These are phyloP conservation scores for Pseudorhiza aurosa DNA, from an alignment of 30 jellyfish, hydroid and myxozoan species.

Conservation along the genomic window DNA sequence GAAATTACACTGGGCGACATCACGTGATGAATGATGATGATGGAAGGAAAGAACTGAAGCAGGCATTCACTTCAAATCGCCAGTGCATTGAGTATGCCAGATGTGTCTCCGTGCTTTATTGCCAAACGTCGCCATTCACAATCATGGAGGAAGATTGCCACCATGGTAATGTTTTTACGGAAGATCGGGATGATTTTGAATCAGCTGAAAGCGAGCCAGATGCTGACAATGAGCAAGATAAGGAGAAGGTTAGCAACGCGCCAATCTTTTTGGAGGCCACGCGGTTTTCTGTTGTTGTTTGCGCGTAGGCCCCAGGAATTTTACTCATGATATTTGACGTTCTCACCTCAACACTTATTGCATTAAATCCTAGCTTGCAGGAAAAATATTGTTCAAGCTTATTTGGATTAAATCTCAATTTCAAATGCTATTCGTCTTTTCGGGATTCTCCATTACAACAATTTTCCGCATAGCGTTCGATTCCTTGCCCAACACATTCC, in stretches of 20 bases:
- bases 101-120: slow-evolving; percentile 25
- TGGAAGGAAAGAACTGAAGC: slow-evolving; percentile 8
- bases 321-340: too few species aligned
- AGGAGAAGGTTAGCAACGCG: neutral
- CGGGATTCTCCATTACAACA: too few species aligned
- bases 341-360: too few species aligned
- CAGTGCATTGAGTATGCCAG: neutral
- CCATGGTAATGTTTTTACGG: neutral
- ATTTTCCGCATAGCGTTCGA: too few species aligned
- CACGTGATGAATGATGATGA: slow-evolving; percentile 12
- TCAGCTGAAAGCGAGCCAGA: slow-evolving; percentile 13
- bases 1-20: neutral
- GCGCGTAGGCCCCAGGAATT: too few species aligned
- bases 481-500: too few species aligned
- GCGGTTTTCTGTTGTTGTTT: too few species aligned
- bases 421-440: too few species aligned
- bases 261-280: neutral
- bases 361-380: too few species aligned
- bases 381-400: too few species aligned
- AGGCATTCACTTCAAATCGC: slow-evolving; percentile 16
- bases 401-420: too few species aligned
- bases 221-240: slow-evolving; percentile 15
- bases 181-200: slow-evolving; percentile 1
- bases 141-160: slow-evolving; percentile 3
- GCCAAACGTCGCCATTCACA: neutral